Base-by-base conservation (phyloP, 1,140 invertebrate genomes). In the Drosophila leontia region DNA sequence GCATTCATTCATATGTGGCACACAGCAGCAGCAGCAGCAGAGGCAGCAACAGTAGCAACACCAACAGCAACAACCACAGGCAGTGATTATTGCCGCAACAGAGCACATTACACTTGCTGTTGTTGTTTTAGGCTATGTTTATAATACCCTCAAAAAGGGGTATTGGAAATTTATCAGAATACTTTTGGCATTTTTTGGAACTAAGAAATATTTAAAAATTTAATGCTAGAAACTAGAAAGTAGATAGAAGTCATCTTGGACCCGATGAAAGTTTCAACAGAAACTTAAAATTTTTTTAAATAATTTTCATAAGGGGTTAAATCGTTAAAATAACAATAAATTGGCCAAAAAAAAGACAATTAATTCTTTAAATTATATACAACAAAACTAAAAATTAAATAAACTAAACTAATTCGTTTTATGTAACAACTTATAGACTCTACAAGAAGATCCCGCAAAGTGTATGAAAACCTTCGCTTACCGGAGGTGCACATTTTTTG, bases 61-160 rank as follows among this genome's bases (percentile, higher is more conserved):
- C n/a, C 55, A 65, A 41, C 19, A 78, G 19, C 76, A 80, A 48
- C 75, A 82, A 63, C 65, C 65, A 55, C 45, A 62, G 51, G 71
- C 78, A 72, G 84, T 80, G 80, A 90, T 80, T 91, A 88, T 91
- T 91, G 82, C 91, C 84, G 91, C 91, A 92, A 92, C 81, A 87
- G 56, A 91, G 85, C 91, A 91, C 80, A 91, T 91, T 87, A 86
- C 88, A 91, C 87, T 81, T 92, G 13, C 8, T 55, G n/a, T 51
- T 37, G 82, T 88, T 87, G 75, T 86, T 79, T 69, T 70, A 61
- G 75, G 72, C 74, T 56, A 67, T 83, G 74, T 74, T 77, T 86
- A 59, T 65, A 70, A 67, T 70, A 68, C 67, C 15, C 67, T 70
- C 6, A n/a, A 13, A 17, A 41, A 15, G 0, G 34, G 32, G n/a